Percentiles rank a stretch among this genome's conserved stretches.
Evolutionary conservation across 1,140 invertebrate species (phyloP).

Genomic region (Halesus radiatus): DNA sequence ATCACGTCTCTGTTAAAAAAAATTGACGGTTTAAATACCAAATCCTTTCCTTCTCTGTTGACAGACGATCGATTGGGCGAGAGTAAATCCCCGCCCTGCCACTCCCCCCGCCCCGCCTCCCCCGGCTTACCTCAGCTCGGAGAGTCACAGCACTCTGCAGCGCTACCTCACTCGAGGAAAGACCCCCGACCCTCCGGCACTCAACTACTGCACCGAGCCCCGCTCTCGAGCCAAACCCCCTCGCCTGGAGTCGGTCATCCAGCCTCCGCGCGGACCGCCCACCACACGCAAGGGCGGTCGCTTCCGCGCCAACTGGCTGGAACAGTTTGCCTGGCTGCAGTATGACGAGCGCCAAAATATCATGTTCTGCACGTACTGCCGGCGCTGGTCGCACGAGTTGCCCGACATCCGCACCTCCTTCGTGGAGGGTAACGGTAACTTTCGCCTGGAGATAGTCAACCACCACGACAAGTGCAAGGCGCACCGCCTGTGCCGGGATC

Average conservation of each 20-base stretch:
- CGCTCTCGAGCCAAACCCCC: slow-evolving; percentile 47
- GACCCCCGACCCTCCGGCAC: not conserved
- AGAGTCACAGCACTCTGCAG: slow-evolving; percentile 47
- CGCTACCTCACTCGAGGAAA: slow-evolving; percentile 51
- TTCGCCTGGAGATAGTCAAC: slow-evolving; percentile 81
- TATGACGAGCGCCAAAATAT: slow-evolving; percentile 77
- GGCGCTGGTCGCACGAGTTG: slow-evolving; percentile 78
- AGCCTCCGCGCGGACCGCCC: slow-evolving; percentile 55
- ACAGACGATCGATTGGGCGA: slow-evolving; percentile 72
- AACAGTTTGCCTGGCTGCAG: slow-evolving; percentile 78
- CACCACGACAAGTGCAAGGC: slow-evolving; percentile 84
- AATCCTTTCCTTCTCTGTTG: slow-evolving; percentile 80
- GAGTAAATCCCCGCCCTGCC: slow-evolving; percentile 51
- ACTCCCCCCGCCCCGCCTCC: slow-evolving; percentile 14
- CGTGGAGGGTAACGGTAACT: slow-evolving; percentile 81
- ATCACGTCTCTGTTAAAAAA: slow-evolving; percentile 44
- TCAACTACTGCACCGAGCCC: slow-evolving; percentile 45
- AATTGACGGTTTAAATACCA: slow-evolving; percentile 62
- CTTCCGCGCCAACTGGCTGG: slow-evolving; percentile 77
- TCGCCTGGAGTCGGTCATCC: slow-evolving; percentile 55
- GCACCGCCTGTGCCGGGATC: slow-evolving; percentile 75
- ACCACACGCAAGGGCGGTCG: slow-evolving; percentile 71
- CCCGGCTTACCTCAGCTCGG: slow-evolving; percentile 36
- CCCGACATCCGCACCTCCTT: slow-evolving; percentile 81
- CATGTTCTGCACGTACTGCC: slow-evolving; percentile 81